Conservation (phyloP, 2,888 invertebrate genomes). For the Napeogenes sylphis region DNA sequence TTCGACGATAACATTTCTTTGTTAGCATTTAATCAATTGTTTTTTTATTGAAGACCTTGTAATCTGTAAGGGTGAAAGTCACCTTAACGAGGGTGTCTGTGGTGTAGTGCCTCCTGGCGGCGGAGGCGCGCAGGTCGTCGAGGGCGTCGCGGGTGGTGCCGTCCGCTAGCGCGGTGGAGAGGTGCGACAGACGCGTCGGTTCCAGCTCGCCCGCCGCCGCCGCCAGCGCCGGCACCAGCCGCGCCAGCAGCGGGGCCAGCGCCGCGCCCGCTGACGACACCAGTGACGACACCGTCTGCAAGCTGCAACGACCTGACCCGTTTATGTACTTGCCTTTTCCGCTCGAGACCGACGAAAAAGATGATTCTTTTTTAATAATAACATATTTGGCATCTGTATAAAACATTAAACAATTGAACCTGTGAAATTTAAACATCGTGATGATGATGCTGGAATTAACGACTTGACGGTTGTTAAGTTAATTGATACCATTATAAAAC, state of each 20-base stretch:
- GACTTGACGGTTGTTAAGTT: no score
- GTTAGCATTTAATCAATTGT: no score
- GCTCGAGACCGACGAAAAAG: no score
- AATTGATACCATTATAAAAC: no score
- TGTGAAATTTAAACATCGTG: no score
- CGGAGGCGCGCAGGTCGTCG: constrained; percentile 87
- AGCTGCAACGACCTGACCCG: constrained; percentile 60
- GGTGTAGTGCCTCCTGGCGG: constrained; percentile 90
- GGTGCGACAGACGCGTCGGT: constrained; percentile 85
- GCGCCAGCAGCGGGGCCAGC: constrained; percentile 87
- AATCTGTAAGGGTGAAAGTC: background rate
- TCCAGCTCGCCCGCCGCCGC: constrained; percentile 93
- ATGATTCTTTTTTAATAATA: no score
- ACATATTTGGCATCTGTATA: no score
- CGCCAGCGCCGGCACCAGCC: constrained; percentile 89
- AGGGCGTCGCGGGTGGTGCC: constrained; percentile 85
- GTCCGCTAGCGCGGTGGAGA: constrained; percentile 85
- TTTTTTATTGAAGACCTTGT: no score
- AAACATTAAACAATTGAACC: no score
- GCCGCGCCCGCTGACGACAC: constrained; percentile 88
- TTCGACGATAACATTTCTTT: no score
- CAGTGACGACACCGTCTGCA: constrained; percentile 91
- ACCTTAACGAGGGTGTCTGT: constrained; percentile 92
- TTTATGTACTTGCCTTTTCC: no score
- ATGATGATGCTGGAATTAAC: no score